phyloP scores from a whole-genome alignment of 2,113 vertebrate species.

The Sorex fumeus region DNA sequence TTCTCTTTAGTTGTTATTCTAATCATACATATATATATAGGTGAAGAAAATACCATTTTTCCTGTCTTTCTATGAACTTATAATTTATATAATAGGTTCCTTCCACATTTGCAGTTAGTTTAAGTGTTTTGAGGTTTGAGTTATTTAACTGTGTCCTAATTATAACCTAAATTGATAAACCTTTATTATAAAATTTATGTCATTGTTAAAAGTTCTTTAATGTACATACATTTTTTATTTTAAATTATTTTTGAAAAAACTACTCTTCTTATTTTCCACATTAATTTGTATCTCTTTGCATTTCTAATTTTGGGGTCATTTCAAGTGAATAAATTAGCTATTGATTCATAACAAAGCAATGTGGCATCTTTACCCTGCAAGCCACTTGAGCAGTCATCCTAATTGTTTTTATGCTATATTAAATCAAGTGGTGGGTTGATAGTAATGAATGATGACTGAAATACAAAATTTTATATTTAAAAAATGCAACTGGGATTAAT shows the following conservation, averaged over 20 bases:
- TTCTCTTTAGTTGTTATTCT: conserved; percentile 53
- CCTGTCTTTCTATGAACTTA: conserved; percentile 17
- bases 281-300: background rate
- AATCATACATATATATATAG: conserved; percentile 45
- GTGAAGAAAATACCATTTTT: conserved; percentile 30
- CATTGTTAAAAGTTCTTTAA: conserved; percentile 8
- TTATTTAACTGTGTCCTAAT: conserved; percentile 58
- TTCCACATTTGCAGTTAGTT: conserved; percentile 57
- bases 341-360: conserved; percentile 14
- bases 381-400: background rate
- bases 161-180: conserved; percentile 61
- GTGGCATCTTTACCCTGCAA: conserved; percentile 7
- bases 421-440: background rate
- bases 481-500: background rate
- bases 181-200: conserved; percentile 55
- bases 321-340: conserved; percentile 40
- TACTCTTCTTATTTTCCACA: background rate
- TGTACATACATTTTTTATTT: background rate
- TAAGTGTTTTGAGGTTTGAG: conserved; percentile 53
- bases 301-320: conserved; percentile 46
- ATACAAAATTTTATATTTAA: conserved; percentile 44
- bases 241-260: background rate
- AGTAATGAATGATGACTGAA: background rate
- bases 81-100: conserved; percentile 58
- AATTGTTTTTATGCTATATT: background rate